These are phyloP conservation scores for Sula dactylatra DNA, from an alignment of 2,113 vertebrate genomes.

Conservation along the genomic window DNA sequence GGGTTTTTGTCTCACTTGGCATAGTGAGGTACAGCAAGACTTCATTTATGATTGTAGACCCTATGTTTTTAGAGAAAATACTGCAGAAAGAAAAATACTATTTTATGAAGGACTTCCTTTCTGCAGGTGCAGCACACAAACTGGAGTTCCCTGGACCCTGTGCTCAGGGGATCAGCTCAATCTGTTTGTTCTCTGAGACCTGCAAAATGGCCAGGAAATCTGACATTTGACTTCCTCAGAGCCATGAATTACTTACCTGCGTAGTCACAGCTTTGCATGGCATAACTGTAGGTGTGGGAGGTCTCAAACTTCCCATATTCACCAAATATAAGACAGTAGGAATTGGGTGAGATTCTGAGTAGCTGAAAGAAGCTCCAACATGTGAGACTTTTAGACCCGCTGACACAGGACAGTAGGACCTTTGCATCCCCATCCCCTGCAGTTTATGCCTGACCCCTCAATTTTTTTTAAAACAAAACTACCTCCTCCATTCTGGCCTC, in stretches of 20 bases:
- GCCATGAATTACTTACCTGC: neutral
- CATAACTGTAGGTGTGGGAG: neutral
- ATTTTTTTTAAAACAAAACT: neutral
- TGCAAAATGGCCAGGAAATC: neutral
- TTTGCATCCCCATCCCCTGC: neutral
- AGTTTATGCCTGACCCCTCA: neutral
- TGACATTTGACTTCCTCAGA: neutral
- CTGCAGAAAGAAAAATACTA: neutral
- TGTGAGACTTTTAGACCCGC: neutral
- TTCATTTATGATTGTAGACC: neutral
- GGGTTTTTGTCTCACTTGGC: neutral
- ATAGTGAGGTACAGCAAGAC: neutral
- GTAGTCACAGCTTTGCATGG: neutral
- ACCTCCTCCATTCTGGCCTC: neutral
- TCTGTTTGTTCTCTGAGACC: neutral
- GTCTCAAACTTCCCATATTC: neutral
- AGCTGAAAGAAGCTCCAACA: neutral
- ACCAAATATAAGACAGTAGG: neutral
- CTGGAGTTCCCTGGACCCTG: neutral
- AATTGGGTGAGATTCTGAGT: neutral
- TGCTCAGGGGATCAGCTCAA: neutral
- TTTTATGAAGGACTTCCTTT: neutral
- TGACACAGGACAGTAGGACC: neutral
- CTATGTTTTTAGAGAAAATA: constrained; percentile 13
- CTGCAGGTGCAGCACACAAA: neutral